phyloP scores from a whole-genome alignment of 2,888 invertebrate species.

The Tenodera sinensis region DNA sequence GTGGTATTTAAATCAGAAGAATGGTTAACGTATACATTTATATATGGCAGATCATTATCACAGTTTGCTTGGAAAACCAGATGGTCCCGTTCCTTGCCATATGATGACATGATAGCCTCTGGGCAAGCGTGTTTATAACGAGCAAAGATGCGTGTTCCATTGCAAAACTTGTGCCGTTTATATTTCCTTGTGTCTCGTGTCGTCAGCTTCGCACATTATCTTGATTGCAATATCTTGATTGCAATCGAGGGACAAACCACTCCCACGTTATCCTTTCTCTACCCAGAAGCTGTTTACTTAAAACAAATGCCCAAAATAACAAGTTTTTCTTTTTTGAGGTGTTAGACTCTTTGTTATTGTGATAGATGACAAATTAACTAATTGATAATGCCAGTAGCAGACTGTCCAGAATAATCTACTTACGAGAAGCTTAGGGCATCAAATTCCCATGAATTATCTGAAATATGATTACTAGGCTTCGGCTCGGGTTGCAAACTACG shows the following conservation, averaged over 20 bases:
- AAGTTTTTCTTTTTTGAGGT: too few relatives aligned
- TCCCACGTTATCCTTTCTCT: neutral
- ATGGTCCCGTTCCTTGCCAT: neutral
- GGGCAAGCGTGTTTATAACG: neutral
- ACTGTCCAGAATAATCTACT: too few relatives aligned
- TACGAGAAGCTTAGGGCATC: too few relatives aligned
- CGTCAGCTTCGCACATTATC: neutral
- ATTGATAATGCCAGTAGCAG: too few relatives aligned
- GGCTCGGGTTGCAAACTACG: too few relatives aligned
- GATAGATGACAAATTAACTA: too few relatives aligned
- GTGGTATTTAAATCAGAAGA: neutral
- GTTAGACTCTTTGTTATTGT: too few relatives aligned
- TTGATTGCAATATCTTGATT: neutral
- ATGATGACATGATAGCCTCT: neutral
- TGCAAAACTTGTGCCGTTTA: neutral
- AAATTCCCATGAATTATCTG: too few relatives aligned
- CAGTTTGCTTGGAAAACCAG: neutral
- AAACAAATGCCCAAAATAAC: too few relatives aligned
- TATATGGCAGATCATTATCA: neutral
- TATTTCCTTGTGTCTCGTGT: neutral
- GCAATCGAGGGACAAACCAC: neutral
- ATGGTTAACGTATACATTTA: neutral
- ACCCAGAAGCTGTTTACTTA: too few relatives aligned
- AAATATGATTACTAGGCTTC: too few relatives aligned
- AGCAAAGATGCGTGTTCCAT: neutral